A percentile compares a stretch with the other conserved stretches of the same genome.
Conservation (phyloP, 1,140 invertebrate genomes). For the Cyphomyrmex costatus region DNA sequence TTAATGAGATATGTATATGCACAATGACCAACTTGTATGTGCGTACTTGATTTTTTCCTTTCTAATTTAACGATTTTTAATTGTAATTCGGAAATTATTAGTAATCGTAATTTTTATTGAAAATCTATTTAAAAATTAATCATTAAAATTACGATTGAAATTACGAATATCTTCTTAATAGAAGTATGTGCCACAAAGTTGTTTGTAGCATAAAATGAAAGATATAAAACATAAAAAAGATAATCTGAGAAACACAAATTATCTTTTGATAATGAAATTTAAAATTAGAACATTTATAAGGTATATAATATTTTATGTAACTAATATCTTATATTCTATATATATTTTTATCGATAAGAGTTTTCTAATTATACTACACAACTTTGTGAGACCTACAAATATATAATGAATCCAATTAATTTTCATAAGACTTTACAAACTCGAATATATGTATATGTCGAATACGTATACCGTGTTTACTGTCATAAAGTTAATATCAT, state of each 20-base stretch:
- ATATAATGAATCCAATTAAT: conserved; percentile 2
- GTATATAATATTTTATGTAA: neutral
- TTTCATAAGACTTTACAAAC: neutral
- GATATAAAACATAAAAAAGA: neutral
- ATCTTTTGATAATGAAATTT: neutral
- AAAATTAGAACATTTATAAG: neutral
- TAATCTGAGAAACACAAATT: neutral
- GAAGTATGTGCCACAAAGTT: neutral
- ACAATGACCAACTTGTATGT: neutral
- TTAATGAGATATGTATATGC: neutral
- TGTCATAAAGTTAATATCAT: neutral
- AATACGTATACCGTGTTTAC: neutral
- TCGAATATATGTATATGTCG: neutral
- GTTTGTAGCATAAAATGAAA: neutral
- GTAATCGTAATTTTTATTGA: neutral
- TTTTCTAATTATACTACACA: neutral
- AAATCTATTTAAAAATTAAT: neutral
- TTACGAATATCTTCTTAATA: neutral
- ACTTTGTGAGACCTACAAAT: neutral
- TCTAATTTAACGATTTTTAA: neutral
- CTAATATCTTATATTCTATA: neutral
- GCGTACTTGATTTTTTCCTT: neutral
- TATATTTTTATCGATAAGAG: neutral
- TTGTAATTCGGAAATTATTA: conserved; percentile 12
- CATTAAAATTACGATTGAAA: neutral